Percentiles rank a stretch among this genome's conserved stretches.
These are phyloP conservation scores for Machimus atricapillus DNA, from an alignment of 2,888 invertebrate species.

Conservation along the genomic window DNA sequence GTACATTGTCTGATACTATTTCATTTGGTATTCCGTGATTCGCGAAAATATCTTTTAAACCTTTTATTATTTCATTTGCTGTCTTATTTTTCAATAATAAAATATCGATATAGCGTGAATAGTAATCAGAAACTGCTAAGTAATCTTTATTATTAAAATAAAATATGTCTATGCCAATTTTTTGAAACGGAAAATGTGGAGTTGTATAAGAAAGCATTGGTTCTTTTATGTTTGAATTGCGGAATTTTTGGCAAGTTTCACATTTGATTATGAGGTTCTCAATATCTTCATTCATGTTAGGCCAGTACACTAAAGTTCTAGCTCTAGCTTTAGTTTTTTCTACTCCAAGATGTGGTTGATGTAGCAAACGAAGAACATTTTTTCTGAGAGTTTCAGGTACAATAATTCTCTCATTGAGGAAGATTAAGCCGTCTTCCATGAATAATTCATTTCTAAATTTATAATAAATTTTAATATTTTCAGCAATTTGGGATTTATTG, in stretches of 20 bases:
- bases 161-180: not conserved
- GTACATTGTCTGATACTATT: too few species aligned
- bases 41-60: not conserved
- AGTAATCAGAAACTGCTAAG: not conserved
- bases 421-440: too few species aligned
- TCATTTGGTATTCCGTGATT: too few species aligned
- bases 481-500: too few species aligned
- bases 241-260: not conserved
- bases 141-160: not conserved
- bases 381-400: not conserved
- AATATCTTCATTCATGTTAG: not conserved
- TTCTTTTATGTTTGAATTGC: not conserved
- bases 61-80: not conserved
- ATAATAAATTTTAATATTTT: too few species aligned
- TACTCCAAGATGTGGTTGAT: not conserved
- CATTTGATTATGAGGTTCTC: not conserved
- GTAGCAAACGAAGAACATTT: not conserved
- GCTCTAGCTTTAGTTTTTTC: not conserved
- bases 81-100: not conserved
- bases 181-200: too few species aligned
- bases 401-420: too few species aligned
- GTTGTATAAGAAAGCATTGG: not conserved
- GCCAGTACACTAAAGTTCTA: not conserved
- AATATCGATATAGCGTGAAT: conserved; percentile 1
- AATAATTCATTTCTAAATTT: too few species aligned